Percentiles rank a stretch among this genome's conserved stretches.
These are phyloP conservation scores for Paramuricea clavata DNA, from an alignment of 92 coral and sea anemone species.

Conservation along the genomic window DNA sequence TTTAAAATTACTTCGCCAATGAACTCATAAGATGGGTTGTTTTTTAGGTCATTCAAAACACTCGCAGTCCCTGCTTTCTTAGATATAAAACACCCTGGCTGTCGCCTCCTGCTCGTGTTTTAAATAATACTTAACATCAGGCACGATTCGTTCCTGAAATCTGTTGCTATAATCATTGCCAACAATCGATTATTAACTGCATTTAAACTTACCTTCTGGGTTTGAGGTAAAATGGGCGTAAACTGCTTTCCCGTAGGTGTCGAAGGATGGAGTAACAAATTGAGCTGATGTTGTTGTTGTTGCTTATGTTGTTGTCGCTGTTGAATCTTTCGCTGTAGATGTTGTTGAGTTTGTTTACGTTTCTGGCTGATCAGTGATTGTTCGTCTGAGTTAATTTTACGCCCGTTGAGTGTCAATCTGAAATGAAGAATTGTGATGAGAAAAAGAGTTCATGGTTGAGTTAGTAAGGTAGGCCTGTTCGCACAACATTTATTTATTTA, in stretches of 20 bases:
- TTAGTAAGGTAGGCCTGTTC: too few species aligned
- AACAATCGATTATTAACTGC: too few species aligned
- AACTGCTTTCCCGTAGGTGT: constrained; percentile 60
- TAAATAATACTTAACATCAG: too few species aligned
- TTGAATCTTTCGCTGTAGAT: constrained; percentile 83
- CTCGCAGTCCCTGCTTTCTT: too few species aligned
- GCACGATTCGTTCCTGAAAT: too few species aligned
- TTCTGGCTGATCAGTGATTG: constrained; percentile 83
- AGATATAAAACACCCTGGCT: too few species aligned
- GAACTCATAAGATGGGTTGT: too few species aligned
- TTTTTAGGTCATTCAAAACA: too few species aligned
- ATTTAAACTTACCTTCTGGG: constrained; percentile 57
- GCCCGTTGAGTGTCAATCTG: constrained; percentile 47
- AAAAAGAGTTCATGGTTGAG: not conserved
- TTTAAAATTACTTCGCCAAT: too few species aligned
- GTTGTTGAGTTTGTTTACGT: constrained; percentile 84
- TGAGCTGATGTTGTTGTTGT: constrained; percentile 65
- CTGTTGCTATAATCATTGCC: too few species aligned
- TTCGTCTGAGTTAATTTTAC: constrained; percentile 83
- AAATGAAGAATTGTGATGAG: constrained; percentile 5
- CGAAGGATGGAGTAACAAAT: constrained; percentile 65
- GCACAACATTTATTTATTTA: too few species aligned
- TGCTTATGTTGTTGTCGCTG: constrained; percentile 91
- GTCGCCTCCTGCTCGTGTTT: too few species aligned
- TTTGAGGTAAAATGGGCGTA: constrained; percentile 74